Evolutionary conservation across 2,888 invertebrate genomes (phyloP).

Genomic region (Aphodius granarius): DNA sequence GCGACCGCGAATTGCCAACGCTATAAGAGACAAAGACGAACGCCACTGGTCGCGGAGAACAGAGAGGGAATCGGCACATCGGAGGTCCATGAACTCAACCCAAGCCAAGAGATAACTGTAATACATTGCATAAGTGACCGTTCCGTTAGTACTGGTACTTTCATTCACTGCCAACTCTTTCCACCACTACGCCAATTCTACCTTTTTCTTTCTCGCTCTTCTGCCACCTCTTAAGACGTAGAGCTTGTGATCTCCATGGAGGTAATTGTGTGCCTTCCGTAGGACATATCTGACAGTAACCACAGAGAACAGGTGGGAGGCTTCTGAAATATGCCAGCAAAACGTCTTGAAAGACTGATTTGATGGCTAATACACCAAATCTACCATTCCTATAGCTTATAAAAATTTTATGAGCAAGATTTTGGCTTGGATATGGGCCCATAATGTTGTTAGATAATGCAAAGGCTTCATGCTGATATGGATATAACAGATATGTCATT

Average conservation of each 20-base stretch:
- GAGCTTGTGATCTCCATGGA: background rate
- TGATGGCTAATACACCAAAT: too few relatives aligned
- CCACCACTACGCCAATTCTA: background rate
- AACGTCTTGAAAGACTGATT: too few relatives aligned
- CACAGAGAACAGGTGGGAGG: too few relatives aligned
- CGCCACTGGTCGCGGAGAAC: slow-evolving; percentile 4
- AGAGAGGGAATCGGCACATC: slow-evolving; percentile 32
- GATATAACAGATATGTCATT: too few relatives aligned
- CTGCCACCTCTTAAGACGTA: background rate
- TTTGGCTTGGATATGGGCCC: too few relatives aligned
- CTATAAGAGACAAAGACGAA: background rate
- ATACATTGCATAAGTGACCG: slow-evolving; percentile 47
- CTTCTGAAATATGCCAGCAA: too few relatives aligned
- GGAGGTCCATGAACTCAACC: slow-evolving; percentile 41
- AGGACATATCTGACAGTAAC: too few relatives aligned
- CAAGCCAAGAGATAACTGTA: slow-evolving; percentile 40
- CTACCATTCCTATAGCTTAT: too few relatives aligned
- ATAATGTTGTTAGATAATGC: too few relatives aligned
- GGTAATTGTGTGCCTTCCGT: background rate
- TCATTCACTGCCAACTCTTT: slow-evolving; percentile 39
- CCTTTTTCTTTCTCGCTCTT: background rate
- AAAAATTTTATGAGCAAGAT: too few relatives aligned
- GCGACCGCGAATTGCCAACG: background rate
- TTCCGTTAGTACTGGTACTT: slow-evolving; percentile 43
- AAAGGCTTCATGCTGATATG: too few relatives aligned